phyloP scores from a whole-genome alignment of 2,797 vertebrate genomes.

The Miichthys miiuy region DNA sequence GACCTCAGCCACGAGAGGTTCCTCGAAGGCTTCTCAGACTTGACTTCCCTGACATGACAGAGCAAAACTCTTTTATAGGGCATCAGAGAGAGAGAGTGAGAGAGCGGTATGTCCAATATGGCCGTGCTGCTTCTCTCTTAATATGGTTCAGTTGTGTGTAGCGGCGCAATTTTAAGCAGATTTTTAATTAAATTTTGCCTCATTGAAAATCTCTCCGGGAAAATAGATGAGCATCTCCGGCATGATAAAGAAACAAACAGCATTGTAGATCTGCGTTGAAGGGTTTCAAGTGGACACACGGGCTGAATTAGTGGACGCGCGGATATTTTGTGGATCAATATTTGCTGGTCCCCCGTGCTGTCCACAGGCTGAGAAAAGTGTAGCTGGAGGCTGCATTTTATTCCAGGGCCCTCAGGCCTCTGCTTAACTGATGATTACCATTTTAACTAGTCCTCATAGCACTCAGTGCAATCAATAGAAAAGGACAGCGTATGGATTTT shows the following conservation, averaged over 20 bases:
- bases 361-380: conserved; percentile 43
- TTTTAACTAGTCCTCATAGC: conserved; percentile 59
- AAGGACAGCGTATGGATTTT: conserved; percentile 51
- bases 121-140: conserved; percentile 34
- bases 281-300: conserved; percentile 35
- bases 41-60: conserved; percentile 26
- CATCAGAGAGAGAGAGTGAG: conserved; percentile 14
- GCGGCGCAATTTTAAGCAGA: conserved; percentile 52
- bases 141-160: conserved; percentile 35
- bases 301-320: conserved; percentile 39
- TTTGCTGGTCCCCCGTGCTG: conserved; percentile 38
- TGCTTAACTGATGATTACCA: conserved; percentile 62
- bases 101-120: conserved; percentile 28
- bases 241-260: conserved; percentile 33
- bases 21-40: conserved; percentile 17
- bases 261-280: neutral
- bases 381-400: conserved; percentile 53
- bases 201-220: conserved; percentile 49
- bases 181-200: conserved; percentile 68
- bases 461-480: conserved; percentile 37
- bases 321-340: conserved; percentile 64
- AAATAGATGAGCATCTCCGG: conserved; percentile 28
- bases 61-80: conserved; percentile 35
- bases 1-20: conserved; percentile 43
- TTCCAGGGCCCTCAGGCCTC: conserved; percentile 36